These are phyloP conservation scores for Pristionchus entomophagus DNA, from an alignment of 2,888 invertebrate genomes.

Conservation along the genomic window DNA sequence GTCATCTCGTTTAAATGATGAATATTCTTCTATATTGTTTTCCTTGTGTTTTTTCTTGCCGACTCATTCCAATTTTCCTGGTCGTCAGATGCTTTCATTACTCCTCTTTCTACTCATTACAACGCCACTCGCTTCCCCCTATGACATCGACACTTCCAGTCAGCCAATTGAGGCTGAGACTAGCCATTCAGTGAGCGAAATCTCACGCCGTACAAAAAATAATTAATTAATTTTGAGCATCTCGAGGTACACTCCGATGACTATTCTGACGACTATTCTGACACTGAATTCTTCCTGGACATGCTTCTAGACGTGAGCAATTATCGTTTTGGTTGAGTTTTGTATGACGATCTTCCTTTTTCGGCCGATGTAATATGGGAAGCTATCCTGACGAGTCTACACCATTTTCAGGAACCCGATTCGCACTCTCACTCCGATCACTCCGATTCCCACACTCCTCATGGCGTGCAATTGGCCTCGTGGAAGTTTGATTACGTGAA, in stretches of 20 bases:
- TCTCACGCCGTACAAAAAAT: neutral
- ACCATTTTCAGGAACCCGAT: neutral
- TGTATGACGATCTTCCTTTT: neutral
- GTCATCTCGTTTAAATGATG: too few relatives aligned
- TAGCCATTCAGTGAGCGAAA: too few relatives aligned
- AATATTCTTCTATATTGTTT: too few relatives aligned
- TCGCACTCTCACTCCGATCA: neutral
- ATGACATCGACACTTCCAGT: too few relatives aligned
- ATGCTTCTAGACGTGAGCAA: constrained; percentile 11
- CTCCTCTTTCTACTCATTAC: too few relatives aligned
- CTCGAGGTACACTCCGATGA: neutral
- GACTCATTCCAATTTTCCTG: too few relatives aligned
- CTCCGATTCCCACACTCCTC: constrained; percentile 1
- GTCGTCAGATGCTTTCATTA: too few relatives aligned
- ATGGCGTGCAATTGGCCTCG: constrained; percentile 58
- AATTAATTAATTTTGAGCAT: neutral
- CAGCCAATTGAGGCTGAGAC: too few relatives aligned
- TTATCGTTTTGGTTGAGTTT: too few relatives aligned
- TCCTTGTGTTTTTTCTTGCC: too few relatives aligned
- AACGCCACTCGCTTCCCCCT: too few relatives aligned
- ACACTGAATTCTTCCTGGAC: constrained; percentile 15
- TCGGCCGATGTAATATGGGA: neutral
- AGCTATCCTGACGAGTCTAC: too few relatives aligned
- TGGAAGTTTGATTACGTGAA: constrained; percentile 74
- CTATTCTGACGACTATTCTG: neutral